Evolutionary conservation across 1,140 invertebrate species (phyloP), one percentile per base, ranked within the genome.

Genomic region (Chlorops oryzae): DNA sequence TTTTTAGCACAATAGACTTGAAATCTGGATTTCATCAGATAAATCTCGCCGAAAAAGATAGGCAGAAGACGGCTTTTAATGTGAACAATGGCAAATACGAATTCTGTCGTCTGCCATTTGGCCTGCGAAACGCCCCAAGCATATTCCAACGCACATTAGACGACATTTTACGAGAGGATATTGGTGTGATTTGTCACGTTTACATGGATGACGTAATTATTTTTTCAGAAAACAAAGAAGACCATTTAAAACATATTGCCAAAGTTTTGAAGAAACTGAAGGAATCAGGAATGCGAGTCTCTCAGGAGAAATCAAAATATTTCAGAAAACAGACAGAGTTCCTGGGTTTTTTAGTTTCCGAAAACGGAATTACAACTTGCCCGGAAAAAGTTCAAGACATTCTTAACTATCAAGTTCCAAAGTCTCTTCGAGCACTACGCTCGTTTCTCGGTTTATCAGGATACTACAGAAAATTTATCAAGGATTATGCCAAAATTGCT

Each of bases 291-390:
- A 52, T 79, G 5, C 77, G 72, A 37, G 58, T 78, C 4, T 77
- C 75, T 22, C 51, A 69, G 2, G 49, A 63, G 49, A 76, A 77
- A 60, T 73, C 62, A 37, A 47, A 70, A 32, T 77, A 78, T 54
- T 66, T 60, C 13, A 52, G 60, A 39, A 47, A 39, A 18, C 51
- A 65, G 20, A 41, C 52, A 18, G 35, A 52, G 42, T 58, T 38
- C 25, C 20, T 55, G 10, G 51, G 44, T 3, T 61, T 51, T 44
- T 18, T 53, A 3, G 35, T 54, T 9, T 47, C 44, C 18, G 24
- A 39, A 20, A 27, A 46, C 28, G 47, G 52, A 10, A 54, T 54
- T 13, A 50, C 41, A 40, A 59, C 54, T 35, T 21, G 51, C 61
- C 62, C 10, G 15, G 24, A 17, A n/a, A 46, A 46, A 15, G n/a